Evolutionary conservation across 2,888 invertebrate genomes (phyloP).

Genomic region (Serrognathus titanus): DNA sequence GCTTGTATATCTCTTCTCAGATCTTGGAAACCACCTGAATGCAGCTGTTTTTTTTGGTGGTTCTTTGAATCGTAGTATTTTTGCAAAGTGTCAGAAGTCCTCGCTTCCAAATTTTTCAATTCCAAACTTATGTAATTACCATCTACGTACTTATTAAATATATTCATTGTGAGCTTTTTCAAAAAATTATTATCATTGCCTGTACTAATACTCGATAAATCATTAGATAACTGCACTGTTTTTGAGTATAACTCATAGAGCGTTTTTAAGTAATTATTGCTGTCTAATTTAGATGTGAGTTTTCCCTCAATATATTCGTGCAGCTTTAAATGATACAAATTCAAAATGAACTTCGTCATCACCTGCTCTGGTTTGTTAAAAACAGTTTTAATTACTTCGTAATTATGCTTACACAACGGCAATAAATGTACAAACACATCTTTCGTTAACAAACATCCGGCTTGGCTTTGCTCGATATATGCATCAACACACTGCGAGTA

Average conservation of each 20-base stretch:
- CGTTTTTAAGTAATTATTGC: slow-evolving; percentile 84
- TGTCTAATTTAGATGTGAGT: slow-evolving; percentile 75
- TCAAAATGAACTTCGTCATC: slow-evolving; percentile 95
- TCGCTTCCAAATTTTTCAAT: slow-evolving; percentile 72
- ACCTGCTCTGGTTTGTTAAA: slow-evolving; percentile 95
- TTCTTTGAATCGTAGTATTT: slow-evolving; percentile 89
- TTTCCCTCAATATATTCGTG: slow-evolving; percentile 82
- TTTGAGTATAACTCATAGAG: slow-evolving; percentile 87
- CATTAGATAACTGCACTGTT: slow-evolving; percentile 71
- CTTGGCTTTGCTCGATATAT: slow-evolving; percentile 94
- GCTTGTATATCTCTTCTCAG: slow-evolving; percentile 90
- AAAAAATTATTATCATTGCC: slow-evolving; percentile 77
- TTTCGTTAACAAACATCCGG: slow-evolving; percentile 79
- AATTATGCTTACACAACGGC: slow-evolving; percentile 84
- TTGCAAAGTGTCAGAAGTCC: slow-evolving; percentile 70
- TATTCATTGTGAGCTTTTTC: slow-evolving; percentile 72
- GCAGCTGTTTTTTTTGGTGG: slow-evolving; percentile 91
- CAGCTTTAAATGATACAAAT: slow-evolving; percentile 88
- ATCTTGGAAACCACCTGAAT: slow-evolving; percentile 88
- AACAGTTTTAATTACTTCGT: slow-evolving; percentile 80
- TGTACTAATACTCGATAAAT: slow-evolving; percentile 71
- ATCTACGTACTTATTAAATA: slow-evolving; percentile 76
- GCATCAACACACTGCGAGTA: slow-evolving; percentile 96
- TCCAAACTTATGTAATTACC: slow-evolving; percentile 68
- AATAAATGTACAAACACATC: slow-evolving; percentile 90